phyloP scores from a whole-genome alignment of 2,888 invertebrate species.

The Protodeltote pygarga region DNA sequence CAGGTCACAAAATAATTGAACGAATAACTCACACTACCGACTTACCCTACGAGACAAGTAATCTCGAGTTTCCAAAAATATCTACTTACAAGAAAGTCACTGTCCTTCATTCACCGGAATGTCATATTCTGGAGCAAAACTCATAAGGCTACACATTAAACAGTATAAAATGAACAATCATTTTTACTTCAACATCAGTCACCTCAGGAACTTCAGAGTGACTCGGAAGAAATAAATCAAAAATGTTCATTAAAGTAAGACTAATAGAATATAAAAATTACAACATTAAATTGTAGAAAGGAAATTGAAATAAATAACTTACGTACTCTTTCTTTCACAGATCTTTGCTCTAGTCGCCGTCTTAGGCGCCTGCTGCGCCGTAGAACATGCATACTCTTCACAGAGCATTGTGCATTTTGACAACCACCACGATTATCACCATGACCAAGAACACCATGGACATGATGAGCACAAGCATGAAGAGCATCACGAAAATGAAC shows the following conservation, averaged over 20 bases:
- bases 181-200: constrained; percentile 49
- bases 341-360: constrained; percentile 48
- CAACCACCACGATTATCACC: constrained; percentile 24
- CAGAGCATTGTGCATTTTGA: constrained; percentile 53
- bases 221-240: constrained; percentile 17
- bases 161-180: constrained; percentile 51
- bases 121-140: constrained; percentile 40
- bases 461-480: constrained; percentile 14
- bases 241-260: constrained; percentile 49
- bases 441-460: constrained; percentile 11
- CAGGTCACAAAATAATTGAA: constrained; percentile 8
- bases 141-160: constrained; percentile 31
- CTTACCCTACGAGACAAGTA: constrained; percentile 13
- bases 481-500: constrained; percentile 5
- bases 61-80: constrained; percentile 38
- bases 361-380: constrained; percentile 51
- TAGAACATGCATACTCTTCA: constrained; percentile 56
- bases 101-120: constrained; percentile 49
- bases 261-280: background rate
- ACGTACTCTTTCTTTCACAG: constrained; percentile 38
- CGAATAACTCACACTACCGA: constrained; percentile 24
- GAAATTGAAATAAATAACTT: too few relatives aligned
- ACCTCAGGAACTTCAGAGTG: constrained; percentile 27
- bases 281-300: background rate
- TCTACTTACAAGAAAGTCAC: constrained; percentile 50